Conservation (phyloP, 2,888 invertebrate species). For the Erannis defoliaria region DNA sequence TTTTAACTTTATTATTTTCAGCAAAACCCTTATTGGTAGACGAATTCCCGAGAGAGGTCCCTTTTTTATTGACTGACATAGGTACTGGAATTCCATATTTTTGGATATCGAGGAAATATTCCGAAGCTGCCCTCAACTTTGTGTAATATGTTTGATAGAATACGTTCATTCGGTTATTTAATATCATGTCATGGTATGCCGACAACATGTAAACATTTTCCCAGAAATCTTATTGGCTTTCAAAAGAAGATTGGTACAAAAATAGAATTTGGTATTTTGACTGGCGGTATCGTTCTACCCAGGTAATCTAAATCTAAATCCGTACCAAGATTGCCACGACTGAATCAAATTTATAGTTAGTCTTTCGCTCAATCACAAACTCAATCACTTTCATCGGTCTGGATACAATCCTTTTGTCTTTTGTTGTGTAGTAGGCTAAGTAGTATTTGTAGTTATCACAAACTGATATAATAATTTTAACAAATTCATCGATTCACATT, state of each 20-base stretch:
- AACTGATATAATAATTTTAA: too few relatives aligned
- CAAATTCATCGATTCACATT: too few relatives aligned
- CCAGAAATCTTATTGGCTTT: neutral
- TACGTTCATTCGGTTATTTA: constrained; percentile 6
- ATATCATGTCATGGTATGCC: constrained; percentile 20
- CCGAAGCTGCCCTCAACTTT: constrained; percentile 24
- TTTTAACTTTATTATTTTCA: constrained; percentile 56
- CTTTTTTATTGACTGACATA: constrained; percentile 58
- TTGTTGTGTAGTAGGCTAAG: too few relatives aligned
- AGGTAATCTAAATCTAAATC: too few relatives aligned
- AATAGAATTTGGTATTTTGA: neutral
- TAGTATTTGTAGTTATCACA: too few relatives aligned
- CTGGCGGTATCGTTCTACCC: too few relatives aligned
- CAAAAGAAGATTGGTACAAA: neutral
- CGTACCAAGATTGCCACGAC: too few relatives aligned
- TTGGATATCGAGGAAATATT: constrained; percentile 32
- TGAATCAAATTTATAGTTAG: too few relatives aligned
- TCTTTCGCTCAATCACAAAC: neutral
- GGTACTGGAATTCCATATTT: constrained; percentile 23
- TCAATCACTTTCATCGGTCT: too few relatives aligned
- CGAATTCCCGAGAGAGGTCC: constrained; percentile 57
- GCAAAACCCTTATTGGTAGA: constrained; percentile 48
- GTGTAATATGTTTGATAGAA: constrained; percentile 19
- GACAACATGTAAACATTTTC: neutral
- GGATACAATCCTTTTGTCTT: too few relatives aligned